These are phyloP conservation scores for Brachyptera risi DNA, from an alignment of 2,888 invertebrate species.

Conservation along the genomic window DNA sequence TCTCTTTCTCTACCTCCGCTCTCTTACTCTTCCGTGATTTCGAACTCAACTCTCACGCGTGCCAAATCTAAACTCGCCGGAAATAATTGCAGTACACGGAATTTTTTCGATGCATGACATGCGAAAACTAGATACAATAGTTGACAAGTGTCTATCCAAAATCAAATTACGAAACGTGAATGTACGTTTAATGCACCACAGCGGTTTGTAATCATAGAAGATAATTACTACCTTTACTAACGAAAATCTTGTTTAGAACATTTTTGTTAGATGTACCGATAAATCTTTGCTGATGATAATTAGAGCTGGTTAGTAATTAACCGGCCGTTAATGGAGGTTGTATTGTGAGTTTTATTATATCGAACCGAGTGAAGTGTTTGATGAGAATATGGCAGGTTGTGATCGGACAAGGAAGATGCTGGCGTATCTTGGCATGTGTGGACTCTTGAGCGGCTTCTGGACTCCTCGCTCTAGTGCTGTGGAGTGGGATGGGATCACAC, in stretches of 20 bases:
- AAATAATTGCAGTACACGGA: background rate
- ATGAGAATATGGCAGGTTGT: slow-evolving; percentile 4
- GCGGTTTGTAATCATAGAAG: background rate
- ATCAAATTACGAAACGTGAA: background rate
- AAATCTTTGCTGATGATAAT: slow-evolving; percentile 9
- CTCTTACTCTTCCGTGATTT: no score
- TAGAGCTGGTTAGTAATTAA: slow-evolving; percentile 12
- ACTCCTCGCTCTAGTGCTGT: slow-evolving; percentile 50
- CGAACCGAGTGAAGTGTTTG: slow-evolving; percentile 1
- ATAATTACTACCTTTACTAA: background rate
- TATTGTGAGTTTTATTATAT: no score
- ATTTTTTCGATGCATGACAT: background rate
- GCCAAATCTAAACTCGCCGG: no score
- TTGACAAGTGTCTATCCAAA: background rate
- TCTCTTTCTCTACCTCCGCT: no score
- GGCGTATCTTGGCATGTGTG: background rate
- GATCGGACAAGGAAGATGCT: background rate
- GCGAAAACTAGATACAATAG: background rate
- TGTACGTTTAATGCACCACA: background rate
- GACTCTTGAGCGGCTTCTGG: slow-evolving; percentile 45
- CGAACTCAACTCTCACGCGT: background rate
- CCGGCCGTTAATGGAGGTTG: slow-evolving; percentile 10
- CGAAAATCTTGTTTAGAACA: background rate
- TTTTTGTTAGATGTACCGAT: background rate
- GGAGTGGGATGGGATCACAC: slow-evolving; percentile 52